Evolutionary conservation across 2,888 invertebrate species (phyloP).

Genomic region (Melinopterus prodromus): DNA sequence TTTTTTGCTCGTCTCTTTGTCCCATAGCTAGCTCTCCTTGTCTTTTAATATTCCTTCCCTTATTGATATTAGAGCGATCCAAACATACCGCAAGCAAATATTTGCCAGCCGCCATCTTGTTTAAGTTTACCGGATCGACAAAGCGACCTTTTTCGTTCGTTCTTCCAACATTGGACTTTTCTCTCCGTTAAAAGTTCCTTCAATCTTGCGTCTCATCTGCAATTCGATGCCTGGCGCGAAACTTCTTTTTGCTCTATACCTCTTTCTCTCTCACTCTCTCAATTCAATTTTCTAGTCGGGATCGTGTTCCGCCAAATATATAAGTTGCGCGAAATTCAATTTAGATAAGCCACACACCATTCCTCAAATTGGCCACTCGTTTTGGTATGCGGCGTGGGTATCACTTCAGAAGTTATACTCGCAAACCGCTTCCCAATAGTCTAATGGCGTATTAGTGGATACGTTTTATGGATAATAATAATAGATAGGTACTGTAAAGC

Average conservation of each 20-base stretch:
- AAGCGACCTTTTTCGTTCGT: neutral
- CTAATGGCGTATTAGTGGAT: too few relatives aligned
- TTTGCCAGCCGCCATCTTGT: neutral
- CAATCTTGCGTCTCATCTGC: neutral
- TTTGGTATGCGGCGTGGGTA: too few relatives aligned
- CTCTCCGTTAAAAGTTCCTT: neutral
- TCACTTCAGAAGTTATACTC: too few relatives aligned
- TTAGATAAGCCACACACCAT: neutral
- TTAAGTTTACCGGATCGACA: neutral
- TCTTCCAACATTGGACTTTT: neutral
- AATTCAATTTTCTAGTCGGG: neutral
- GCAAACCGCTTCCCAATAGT: too few relatives aligned
- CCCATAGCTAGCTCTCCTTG: neutral
- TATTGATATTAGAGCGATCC: neutral
- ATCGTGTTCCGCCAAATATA: neutral
- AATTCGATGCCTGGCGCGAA: neutral
- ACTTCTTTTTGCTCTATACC: neutral
- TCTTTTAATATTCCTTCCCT: neutral
- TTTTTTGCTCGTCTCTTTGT: too few relatives aligned
- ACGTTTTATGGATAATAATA: too few relatives aligned
- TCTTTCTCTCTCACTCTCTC: neutral
- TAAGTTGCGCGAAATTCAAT: neutral
- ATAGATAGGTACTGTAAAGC: too few relatives aligned
- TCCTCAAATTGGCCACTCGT: neutral
- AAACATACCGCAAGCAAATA: neutral